Percentiles rank a stretch among this genome's conserved stretches.
These are phyloP conservation scores for Tauraco erythrolophus DNA, from an alignment of 2,113 vertebrate species.

Conservation along the genomic window DNA sequence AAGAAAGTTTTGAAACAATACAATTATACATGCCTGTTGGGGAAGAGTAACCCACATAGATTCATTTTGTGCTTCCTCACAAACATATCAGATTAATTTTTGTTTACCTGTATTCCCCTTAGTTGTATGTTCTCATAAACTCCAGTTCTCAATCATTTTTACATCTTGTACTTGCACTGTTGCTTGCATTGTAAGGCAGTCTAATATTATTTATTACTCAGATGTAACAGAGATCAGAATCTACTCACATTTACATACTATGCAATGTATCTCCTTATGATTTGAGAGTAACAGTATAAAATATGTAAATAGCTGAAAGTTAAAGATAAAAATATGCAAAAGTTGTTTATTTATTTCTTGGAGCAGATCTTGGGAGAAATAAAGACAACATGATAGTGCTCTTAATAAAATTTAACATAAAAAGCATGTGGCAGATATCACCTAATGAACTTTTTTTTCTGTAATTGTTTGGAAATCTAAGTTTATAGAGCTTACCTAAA, in stretches of 20 bases:
- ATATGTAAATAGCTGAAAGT: not conserved
- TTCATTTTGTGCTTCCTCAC: not conserved
- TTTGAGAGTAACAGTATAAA: not conserved
- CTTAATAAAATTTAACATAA: not conserved
- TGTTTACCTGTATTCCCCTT: not conserved
- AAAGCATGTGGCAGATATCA: not conserved
- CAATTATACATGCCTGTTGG: not conserved
- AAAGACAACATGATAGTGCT: not conserved
- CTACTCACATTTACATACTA: not conserved
- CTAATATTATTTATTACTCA: conserved; percentile 2
- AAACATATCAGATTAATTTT: conserved; percentile 28
- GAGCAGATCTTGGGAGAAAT: not conserved
- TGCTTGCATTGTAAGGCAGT: not conserved
- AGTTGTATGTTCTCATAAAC: conserved; percentile 12
- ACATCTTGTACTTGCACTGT: not conserved
- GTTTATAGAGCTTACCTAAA: not conserved
- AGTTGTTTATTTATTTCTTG: not conserved
- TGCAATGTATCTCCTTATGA: not conserved
- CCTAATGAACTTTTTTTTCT: not conserved
- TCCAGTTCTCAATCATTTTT: conserved; percentile 32
- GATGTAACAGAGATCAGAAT: not conserved
- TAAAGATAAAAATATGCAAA: not conserved
- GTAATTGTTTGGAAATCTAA: not conserved
- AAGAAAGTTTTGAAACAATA: not conserved
- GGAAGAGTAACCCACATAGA: not conserved